Evolutionary conservation across 2,888 invertebrate species (phyloP).

Genomic region (Capitulum mitella): DNA sequence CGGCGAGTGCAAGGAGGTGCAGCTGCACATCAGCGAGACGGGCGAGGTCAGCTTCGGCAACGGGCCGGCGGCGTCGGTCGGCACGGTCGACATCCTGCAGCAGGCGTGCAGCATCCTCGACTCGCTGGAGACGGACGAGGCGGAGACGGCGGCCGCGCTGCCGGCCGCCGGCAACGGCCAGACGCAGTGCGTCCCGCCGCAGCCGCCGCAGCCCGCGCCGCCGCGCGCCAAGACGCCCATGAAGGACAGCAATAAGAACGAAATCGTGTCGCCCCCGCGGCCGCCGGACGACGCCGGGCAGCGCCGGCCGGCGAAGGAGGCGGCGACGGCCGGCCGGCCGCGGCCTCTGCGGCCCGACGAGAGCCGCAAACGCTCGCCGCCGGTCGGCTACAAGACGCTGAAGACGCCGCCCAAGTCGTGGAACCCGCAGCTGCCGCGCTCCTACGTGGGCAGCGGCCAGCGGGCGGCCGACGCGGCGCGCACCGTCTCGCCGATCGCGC

Average conservation of each 20-base stretch:
- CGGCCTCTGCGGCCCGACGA: not conserved
- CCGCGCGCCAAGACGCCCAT: not conserved
- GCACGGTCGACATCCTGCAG: not conserved
- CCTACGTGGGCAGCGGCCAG: constrained; percentile 34
- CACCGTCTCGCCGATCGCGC: constrained; percentile 28
- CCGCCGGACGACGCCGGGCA: constrained; percentile 49
- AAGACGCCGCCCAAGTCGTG: constrained; percentile 54
- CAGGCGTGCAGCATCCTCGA: constrained; percentile 16
- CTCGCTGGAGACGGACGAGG: not conserved
- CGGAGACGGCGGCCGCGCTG: not conserved
- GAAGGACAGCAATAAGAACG: constrained; percentile 17
- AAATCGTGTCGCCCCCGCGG: not conserved
- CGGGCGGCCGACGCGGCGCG: constrained; percentile 32
- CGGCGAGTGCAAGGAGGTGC: constrained; percentile 56
- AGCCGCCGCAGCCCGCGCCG: not conserved
- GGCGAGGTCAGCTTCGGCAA: constrained; percentile 53
- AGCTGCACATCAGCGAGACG: constrained; percentile 57
- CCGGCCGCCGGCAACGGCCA: not conserved
- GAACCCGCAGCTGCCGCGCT: constrained; percentile 47
- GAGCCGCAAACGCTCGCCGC: constrained; percentile 33
- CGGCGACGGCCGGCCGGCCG: constrained; percentile 46
- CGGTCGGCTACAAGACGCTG: constrained; percentile 52
- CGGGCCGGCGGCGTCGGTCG: constrained; percentile 27
- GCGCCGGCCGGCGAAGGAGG: constrained; percentile 58
- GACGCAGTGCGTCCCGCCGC: not conserved